Percentiles rank a stretch among this genome's conserved stretches.
Evolutionary conservation across 2,797 vertebrate species (phyloP).

Genomic region (Hybognathus amarus): DNA sequence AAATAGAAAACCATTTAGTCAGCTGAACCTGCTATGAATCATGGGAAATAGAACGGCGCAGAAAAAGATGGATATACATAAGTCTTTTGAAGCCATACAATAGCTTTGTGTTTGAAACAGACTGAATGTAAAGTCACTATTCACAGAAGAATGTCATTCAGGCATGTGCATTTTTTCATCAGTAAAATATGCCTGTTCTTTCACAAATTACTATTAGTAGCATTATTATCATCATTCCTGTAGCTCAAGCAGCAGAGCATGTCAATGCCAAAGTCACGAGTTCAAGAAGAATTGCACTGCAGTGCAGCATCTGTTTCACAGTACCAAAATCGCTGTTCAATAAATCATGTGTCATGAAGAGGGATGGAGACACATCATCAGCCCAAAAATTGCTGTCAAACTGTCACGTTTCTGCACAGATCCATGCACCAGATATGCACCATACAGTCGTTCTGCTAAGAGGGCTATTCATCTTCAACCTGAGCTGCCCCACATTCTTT

Average conservation of each 20-base stretch:
- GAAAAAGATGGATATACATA: no score
- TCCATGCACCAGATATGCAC: neutral
- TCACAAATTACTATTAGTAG: neutral
- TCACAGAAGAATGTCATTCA: neutral
- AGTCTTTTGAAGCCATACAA: neutral
- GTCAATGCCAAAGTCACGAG: neutral
- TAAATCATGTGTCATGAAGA: conserved; percentile 8
- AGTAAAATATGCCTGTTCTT: neutral
- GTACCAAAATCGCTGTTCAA: neutral
- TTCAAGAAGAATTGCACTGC: conserved; percentile 25
- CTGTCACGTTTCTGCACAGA: conserved; percentile 8
- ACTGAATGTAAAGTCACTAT: neutral
- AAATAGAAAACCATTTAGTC: no score
- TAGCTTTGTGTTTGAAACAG: neutral
- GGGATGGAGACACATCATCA: conserved; percentile 14
- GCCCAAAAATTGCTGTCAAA: conserved; percentile 16
- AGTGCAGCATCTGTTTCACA: conserved; percentile 30
- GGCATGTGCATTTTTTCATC: neutral
- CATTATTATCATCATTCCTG: neutral
- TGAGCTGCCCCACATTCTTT: neutral
- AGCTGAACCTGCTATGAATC: no score
- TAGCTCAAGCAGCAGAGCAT: neutral
- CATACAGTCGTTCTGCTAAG: neutral
- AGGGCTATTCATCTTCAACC: neutral
- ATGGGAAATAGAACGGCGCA: no score